Evolutionary conservation across 2,888 invertebrate species (phyloP).

Genomic region (Synergus gifuensis): DNA sequence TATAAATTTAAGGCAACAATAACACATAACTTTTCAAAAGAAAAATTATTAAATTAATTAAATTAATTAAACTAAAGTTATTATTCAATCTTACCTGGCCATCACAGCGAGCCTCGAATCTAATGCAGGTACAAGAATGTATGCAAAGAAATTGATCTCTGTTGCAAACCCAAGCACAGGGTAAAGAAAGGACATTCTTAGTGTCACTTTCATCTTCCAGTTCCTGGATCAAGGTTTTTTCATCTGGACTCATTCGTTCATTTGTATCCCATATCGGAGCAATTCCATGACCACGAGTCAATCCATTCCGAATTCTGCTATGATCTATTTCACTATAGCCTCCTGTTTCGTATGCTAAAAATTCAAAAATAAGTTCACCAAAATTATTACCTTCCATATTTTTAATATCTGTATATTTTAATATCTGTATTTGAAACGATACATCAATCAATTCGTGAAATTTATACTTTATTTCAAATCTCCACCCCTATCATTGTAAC

Average conservation of each 20-base stretch:
- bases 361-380: neutral
- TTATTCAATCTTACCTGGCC: slow-evolving; percentile 65
- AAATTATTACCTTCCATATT: no score
- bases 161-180: slow-evolving; percentile 76
- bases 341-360: slow-evolving; percentile 28
- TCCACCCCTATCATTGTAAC: no score
- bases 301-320: slow-evolving; percentile 59
- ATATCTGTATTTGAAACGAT: no score
- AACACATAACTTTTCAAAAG: no score
- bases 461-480: no score
- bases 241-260: slow-evolving; percentile 59
- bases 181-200: slow-evolving; percentile 62
- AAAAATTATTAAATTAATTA: neutral
- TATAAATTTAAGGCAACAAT: no score
- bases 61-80: neutral
- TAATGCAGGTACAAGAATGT: slow-evolving; percentile 85
- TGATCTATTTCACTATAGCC: slow-evolving; percentile 57
- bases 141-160: slow-evolving; percentile 80
- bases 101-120: slow-evolving; percentile 79
- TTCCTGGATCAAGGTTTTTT: slow-evolving; percentile 62
- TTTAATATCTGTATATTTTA: no score
- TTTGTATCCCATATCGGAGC: slow-evolving; percentile 59
- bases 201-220: slow-evolving; percentile 62
- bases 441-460: no score
- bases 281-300: slow-evolving; percentile 62